Base-by-base conservation (phyloP, 2,797 vertebrate genomes). In the Anas acuta region DNA sequence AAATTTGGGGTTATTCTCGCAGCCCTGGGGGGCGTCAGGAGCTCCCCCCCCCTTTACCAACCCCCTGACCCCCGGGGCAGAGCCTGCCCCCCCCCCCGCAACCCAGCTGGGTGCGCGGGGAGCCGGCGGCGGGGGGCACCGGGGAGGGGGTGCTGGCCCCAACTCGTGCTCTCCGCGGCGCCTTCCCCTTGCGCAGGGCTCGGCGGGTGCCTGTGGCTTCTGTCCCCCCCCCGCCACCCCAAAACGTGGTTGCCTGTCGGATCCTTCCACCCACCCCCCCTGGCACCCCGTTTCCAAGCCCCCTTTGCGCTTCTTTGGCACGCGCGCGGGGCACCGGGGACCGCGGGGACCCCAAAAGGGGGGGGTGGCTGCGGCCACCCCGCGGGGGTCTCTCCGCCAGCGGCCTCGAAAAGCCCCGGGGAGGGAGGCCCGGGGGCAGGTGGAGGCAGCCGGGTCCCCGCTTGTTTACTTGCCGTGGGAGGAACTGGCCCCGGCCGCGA, bases 401-500 rank as follows among this genome's bases (percentile, higher is more conserved):
- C 33, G 33, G 22, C 58, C 58, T 33, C 58, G 13, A 14, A 35
- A 22, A 25, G 9, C 58, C 22, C 58, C 58, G 13, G 13, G 13
- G 58, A 37, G 23, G 58, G 58, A 41, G 62, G 37, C 18, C 9
- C 8, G 37, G 26, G 33, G 76, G 81, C 87, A 84, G 90, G 90
- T 80, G 90, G 88, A 76, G 90, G 65, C 88, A 76, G 90, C 88
- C 72, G 65, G 85, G 79, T 77, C 45, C 70, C 71, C 4, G n/a
- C 60, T 83, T 84, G 85, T 91, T 89, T 66, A 22, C 26, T 57
- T 53, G 88, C 77, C 11, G 41, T 47, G 69, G n/a, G 53, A 16
- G 53, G 17, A 66, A 32, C 47, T 64, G 87, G 94, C 81, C 20
- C 33, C 23, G 45, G 35, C 69, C 14, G 8, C 6, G 56, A 5